These are phyloP conservation scores for Odocoileus virginianus DNA, from an alignment of 2,113 vertebrate species.

Conservation along the genomic window DNA sequence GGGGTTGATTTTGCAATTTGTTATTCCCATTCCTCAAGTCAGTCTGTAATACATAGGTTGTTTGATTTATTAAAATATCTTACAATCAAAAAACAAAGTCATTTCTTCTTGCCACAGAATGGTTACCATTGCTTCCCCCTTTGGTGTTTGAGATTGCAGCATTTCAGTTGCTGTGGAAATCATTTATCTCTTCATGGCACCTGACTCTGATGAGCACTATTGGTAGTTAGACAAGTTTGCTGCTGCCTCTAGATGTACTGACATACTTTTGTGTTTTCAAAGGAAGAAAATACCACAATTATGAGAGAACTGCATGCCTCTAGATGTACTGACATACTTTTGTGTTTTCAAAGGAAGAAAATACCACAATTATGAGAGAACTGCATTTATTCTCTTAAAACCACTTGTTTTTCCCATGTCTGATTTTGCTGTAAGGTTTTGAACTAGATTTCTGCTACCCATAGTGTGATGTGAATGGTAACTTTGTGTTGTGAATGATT, in stretches of 20 bases:
- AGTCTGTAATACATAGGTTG: neutral
- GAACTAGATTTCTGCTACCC: neutral
- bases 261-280: neutral
- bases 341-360: slow-evolving; percentile 23
- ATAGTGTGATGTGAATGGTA: neutral
- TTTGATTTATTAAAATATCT: slow-evolving; percentile 20
- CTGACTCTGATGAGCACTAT: neutral
- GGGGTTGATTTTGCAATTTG: neutral
- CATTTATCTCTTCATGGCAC: neutral
- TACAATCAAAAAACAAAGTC: neutral
- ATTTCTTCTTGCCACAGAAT: neutral
- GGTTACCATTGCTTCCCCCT: neutral
- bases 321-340: neutral
- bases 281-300: slow-evolving; percentile 11
- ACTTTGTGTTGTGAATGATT: neutral
- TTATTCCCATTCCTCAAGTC: neutral
- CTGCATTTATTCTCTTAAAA: slow-evolving; percentile 9
- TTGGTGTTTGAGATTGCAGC: neutral
- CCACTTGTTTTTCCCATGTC: neutral
- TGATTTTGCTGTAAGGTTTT: slow-evolving; percentile 7
- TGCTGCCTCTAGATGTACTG: neutral
- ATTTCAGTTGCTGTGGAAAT: neutral
- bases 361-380: neutral
- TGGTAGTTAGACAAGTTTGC: neutral
- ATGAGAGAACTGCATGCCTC: neutral